Conservation (phyloP, 2,888 invertebrate genomes). For the Epsilonema sp. region DNA sequence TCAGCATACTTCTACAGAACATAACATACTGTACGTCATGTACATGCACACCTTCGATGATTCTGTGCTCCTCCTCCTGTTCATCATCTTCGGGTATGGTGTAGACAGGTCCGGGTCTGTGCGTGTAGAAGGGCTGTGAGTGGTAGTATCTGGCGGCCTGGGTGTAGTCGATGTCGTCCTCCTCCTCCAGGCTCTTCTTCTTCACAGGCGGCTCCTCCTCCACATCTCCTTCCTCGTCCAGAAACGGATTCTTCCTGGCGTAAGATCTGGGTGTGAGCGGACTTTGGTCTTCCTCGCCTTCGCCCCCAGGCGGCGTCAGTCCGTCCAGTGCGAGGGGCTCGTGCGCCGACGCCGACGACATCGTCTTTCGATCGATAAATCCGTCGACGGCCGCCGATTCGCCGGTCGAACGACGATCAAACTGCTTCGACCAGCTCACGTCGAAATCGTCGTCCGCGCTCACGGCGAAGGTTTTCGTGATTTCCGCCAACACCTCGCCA, state of each 20-base stretch:
- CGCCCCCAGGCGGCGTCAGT: too few species aligned
- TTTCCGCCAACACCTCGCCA: constrained; percentile 6
- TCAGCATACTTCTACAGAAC: too few species aligned
- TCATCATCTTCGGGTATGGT: constrained; percentile 27
- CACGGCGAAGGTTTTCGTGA: constrained; percentile 1
- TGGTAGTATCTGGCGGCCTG: constrained; percentile 10
- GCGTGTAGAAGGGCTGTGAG: constrained; percentile 11
- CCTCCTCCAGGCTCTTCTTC: too few species aligned
- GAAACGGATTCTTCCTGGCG: constrained; percentile 1
- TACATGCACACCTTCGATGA: too few species aligned
- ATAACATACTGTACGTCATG: too few species aligned
- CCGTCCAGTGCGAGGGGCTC: too few species aligned
- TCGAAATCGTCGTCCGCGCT: constrained; percentile 4
- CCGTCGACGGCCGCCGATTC: neutral
- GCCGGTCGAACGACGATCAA: too few species aligned
- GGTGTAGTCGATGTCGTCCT: constrained; percentile 17
- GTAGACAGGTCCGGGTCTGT: constrained; percentile 26
- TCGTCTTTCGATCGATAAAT: neutral
- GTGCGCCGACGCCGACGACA: too few species aligned
- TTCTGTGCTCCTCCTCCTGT: constrained; percentile 13
- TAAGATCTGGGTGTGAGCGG: too few species aligned
- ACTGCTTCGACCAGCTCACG: neutral
- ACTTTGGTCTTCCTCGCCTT: too few species aligned
- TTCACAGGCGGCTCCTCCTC: neutral
- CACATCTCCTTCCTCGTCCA: neutral